Evolutionary conservation across 2,888 invertebrate genomes (phyloP), one percentile per base, ranked within the genome.

Genomic region (Drosophila kanekoi): DNA sequence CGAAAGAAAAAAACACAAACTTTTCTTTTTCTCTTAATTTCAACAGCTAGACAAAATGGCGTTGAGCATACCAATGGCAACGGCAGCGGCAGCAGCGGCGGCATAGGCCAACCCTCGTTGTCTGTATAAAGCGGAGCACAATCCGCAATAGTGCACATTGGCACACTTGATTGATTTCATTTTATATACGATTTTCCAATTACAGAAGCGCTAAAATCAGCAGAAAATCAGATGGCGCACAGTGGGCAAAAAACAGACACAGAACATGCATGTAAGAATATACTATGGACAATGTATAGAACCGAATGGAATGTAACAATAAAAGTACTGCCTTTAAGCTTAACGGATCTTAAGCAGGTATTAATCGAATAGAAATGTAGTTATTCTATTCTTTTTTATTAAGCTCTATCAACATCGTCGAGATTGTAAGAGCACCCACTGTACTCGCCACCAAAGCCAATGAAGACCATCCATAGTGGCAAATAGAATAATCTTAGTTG

Each of bases 131-230:
- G 38, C 43, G 48, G n/a, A 69, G 76, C 80, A 76, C 47, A 65
- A 76, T 72, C 79, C 73, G 66, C 72, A 71, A 63, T 80, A 83
- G 80, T 83, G 77, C 77, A 78, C 87, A 80, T 72, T 75, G 72
- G 67, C 79, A 90, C 84, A 90, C 87, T 90, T 90, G 91, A 90
- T 90, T 90, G 90, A 90, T 91, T 90, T 87, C 88, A 87, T 90
- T 90, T 86, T 89, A 90, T 90, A 84, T 87, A 89, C 91, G 84
- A 89, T 87, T 91, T 90, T 86, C 87, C 89, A 90, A 89, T 89
- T 90, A 89, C 86, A 89, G 82, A 81, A 72, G 71, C 72, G 77
- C 89, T 71, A 78, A 81, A 82, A 81, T 77, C 81, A 86, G 83
- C 84, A 86, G 60, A 72, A 81, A 88, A 86, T 79, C 77, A 70